Percentiles rank a stretch among this genome's conserved stretches.
These are phyloP conservation scores for Agraylea sexmaculata DNA, from an alignment of 1,140 invertebrate genomes.

Conservation along the genomic window DNA sequence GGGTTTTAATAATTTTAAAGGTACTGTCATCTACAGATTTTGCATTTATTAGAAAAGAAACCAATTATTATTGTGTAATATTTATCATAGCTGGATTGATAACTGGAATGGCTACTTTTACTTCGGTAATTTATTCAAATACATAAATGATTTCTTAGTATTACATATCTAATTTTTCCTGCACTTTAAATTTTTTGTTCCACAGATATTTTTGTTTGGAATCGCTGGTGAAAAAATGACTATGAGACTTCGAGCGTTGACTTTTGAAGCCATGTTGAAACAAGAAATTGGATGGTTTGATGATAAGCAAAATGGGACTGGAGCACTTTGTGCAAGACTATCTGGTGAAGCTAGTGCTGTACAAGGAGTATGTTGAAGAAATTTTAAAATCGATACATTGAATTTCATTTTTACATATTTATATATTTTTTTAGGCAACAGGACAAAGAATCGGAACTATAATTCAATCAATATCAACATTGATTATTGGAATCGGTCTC, in stretches of 20 bases:
- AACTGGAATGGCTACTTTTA: conserved; percentile 48
- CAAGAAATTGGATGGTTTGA: conserved; percentile 80
- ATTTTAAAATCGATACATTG: too few relatives aligned
- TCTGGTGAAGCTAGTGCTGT: conserved; percentile 68
- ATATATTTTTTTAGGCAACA: conserved; percentile 51
- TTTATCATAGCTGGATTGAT: conserved; percentile 53
- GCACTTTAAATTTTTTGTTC: neutral
- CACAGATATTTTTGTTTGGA: conserved; percentile 40
- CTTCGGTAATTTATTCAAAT: conserved; percentile 41
- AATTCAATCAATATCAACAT: conserved; percentile 61
- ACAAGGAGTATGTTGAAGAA: conserved; percentile 64
- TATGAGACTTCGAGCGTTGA: conserved; percentile 45
- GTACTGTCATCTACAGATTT: conserved; percentile 33
- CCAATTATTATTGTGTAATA: conserved; percentile 43
- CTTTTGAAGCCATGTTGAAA: conserved; percentile 58
- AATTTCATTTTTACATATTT: too few relatives aligned
- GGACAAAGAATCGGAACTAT: conserved; percentile 66
- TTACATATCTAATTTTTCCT: conserved; percentile 6
- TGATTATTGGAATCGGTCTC: conserved; percentile 54
- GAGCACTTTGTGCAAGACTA: conserved; percentile 60
- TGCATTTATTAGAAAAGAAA: conserved; percentile 39
- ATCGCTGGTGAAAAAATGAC: conserved; percentile 60
- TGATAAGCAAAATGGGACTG: conserved; percentile 57
- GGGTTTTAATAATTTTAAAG: too few relatives aligned
- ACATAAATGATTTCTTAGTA: conserved; percentile 6